Conservation (phyloP, 2,113 vertebrate species). For the Nerophis lumbriciformis region DNA sequence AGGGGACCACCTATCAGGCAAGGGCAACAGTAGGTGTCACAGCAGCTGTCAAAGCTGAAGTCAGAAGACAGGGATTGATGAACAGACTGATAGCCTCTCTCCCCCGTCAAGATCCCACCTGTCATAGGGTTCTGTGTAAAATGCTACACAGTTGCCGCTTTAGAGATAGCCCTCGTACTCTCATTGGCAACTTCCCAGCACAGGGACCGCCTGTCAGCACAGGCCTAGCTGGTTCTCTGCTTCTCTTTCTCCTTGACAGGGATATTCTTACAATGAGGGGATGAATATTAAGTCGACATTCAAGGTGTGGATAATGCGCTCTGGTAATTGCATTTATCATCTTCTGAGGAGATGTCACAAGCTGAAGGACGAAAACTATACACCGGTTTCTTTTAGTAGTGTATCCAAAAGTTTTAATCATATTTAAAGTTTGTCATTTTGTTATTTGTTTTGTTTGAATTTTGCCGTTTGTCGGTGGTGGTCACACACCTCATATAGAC, state of each 20-base stretch:
- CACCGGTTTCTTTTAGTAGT: slow-evolving; percentile 35
- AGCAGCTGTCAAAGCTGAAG: slow-evolving; percentile 69
- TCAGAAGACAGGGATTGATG: slow-evolving; percentile 69
- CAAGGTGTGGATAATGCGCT: slow-evolving; percentile 35
- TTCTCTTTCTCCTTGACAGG: slow-evolving; percentile 47
- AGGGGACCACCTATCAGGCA: slow-evolving; percentile 56
- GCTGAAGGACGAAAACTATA: slow-evolving; percentile 32
- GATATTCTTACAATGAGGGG: slow-evolving; percentile 31
- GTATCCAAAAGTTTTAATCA: no score
- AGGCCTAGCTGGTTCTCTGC: slow-evolving; percentile 32
- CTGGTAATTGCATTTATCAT: slow-evolving; percentile 42
- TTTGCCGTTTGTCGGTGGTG: slow-evolving; percentile 46
- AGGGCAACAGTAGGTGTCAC: slow-evolving; percentile 60
- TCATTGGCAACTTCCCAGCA: slow-evolving; percentile 36
- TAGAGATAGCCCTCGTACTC: slow-evolving; percentile 40
- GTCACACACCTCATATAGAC: no score
- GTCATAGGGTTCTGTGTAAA: slow-evolving; percentile 46
- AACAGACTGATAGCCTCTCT: slow-evolving; percentile 60
- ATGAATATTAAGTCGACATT: slow-evolving; percentile 47
- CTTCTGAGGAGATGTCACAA: slow-evolving; percentile 26
- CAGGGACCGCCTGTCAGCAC: slow-evolving; percentile 44
- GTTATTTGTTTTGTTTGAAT: slow-evolving; percentile 8
- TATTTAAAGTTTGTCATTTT: slow-evolving; percentile 21
- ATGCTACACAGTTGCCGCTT: slow-evolving; percentile 40
- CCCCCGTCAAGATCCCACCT: slow-evolving; percentile 68